Base-by-base conservation (phyloP, 2,113 vertebrate genomes). In the Micronycteris hirsuta region DNA sequence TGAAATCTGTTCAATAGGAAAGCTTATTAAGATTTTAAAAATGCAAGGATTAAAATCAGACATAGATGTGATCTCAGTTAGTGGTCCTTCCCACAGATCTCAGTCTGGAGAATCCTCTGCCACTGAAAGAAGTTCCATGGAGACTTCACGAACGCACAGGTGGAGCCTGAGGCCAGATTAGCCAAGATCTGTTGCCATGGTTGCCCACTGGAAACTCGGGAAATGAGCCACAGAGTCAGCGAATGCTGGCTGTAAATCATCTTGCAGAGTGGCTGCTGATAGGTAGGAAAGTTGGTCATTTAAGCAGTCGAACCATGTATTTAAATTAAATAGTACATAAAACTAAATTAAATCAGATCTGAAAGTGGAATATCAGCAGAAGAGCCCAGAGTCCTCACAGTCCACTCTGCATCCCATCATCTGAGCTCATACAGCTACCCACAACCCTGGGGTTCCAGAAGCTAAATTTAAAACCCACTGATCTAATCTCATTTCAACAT, bases 21-120 rank as follows among this genome's bases (percentile, higher is more conserved):
- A 58, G 26, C 49, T 74, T 68, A 93, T 45, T 36, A 92, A 74
- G 73, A 80, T 36, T 33, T 67, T 85, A 96, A 95, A 28, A 9
- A 52, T 31, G 4, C 6, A 52, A 93, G 17, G 13, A 76, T 65
- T 89, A 76, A 94, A 92, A 74, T 83, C 28, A 82, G 49, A 76
- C n/a, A 61, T 20, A 52, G 41, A 47, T 22, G 10, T 41, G 58
- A 15, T 77, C 36, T 82, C 67, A 73, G 67, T 49, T 43, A 38
- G 38, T 43, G 22, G n/a, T 33, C 43, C 67, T 49, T 41, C 70
- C 36, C 43, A 49, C n/a, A 19, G 47, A 38, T 45, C 36, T 58
- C 74, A 67, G 56, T 15, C 15, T 26, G 24, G 31, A 87, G 41
- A 78, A 67, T 1, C 6, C 52, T 73, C 52, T 68, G 16, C 12